These are phyloP conservation scores for Biston betularia DNA, from an alignment of 2,888 invertebrate species.

Conservation along the genomic window DNA sequence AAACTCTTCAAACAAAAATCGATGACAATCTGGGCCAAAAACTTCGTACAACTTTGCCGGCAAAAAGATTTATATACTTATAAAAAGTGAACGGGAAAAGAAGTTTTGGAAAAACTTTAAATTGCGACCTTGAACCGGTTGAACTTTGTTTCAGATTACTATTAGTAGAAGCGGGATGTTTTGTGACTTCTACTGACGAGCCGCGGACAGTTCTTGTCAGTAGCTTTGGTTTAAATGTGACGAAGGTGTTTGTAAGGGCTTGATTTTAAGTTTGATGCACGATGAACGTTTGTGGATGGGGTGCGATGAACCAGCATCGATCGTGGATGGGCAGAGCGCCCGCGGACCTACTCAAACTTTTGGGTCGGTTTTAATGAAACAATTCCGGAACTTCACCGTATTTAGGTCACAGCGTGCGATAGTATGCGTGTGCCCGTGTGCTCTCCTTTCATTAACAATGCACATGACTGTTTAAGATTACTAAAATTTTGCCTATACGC, in stretches of 20 bases:
- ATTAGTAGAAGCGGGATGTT: slow-evolving; percentile 81
- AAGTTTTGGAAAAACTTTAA: slow-evolving; percentile 87
- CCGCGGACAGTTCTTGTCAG: slow-evolving; percentile 64
- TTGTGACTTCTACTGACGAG: slow-evolving; percentile 76
- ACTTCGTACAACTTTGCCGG: slow-evolving; percentile 83
- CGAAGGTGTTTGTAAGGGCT: slow-evolving; percentile 55
- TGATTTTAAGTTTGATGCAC: slow-evolving; percentile 61
- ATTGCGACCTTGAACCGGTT: slow-evolving; percentile 86
- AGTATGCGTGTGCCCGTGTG: slow-evolving; percentile 58
- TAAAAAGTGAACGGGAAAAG: slow-evolving; percentile 84
- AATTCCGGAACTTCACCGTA: slow-evolving; percentile 72
- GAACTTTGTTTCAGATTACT: slow-evolving; percentile 85
- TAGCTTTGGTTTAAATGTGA: slow-evolving; percentile 64
- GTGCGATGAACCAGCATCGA: slow-evolving; percentile 78
- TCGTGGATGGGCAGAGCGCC: slow-evolving; percentile 65
- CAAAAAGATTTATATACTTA: slow-evolving; percentile 87
- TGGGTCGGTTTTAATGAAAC: slow-evolving; percentile 80
- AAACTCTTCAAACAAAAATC: slow-evolving; percentile 87
- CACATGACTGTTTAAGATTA: slow-evolving; percentile 15
- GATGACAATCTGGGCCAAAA: slow-evolving; percentile 87
- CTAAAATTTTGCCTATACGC: background rate
- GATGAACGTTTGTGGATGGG: slow-evolving; percentile 60
- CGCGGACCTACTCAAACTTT: slow-evolving; percentile 73
- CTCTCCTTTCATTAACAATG: slow-evolving; percentile 29
- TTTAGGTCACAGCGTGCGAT: slow-evolving; percentile 77